A percentile compares a stretch with the other conserved stretches of the same genome.
phyloP scores from a whole-genome alignment of 2,113 vertebrate genomes.

The Nothobranchius kuhntae region DNA sequence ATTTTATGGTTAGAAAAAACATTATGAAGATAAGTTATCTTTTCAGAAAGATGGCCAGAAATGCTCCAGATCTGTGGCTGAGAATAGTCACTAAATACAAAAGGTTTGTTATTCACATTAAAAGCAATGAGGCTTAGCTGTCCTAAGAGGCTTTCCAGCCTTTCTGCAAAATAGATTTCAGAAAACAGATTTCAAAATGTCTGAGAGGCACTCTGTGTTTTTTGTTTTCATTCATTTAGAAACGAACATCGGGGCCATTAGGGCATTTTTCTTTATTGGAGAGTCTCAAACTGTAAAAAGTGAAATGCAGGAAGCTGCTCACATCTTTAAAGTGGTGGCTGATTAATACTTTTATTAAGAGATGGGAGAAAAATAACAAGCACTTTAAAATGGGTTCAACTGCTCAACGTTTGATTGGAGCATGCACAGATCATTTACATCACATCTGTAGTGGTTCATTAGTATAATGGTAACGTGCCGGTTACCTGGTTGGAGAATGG shows the following conservation, averaged over 20 bases:
- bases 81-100: background rate
- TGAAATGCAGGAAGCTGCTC: background rate
- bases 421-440: too few species aligned
- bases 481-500: too few species aligned
- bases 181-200: background rate
- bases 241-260: background rate
- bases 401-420: background rate
- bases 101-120: constrained; percentile 4
- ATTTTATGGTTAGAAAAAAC: background rate
- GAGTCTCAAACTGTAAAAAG: background rate
- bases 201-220: background rate
- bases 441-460: too few species aligned
- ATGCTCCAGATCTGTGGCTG: background rate
- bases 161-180: background rate
- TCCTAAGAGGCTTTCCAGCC: background rate
- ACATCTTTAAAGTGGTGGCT: too few species aligned
- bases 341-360: too few species aligned
- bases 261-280: background rate
- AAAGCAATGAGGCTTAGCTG: background rate
- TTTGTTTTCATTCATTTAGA: background rate
- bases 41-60: background rate
- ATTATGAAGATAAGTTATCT: background rate
- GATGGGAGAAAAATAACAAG: background rate
- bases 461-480: too few species aligned
- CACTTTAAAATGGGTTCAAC: background rate